phyloP scores from a whole-genome alignment of 2,113 vertebrate genomes.

The Riparia riparia region DNA sequence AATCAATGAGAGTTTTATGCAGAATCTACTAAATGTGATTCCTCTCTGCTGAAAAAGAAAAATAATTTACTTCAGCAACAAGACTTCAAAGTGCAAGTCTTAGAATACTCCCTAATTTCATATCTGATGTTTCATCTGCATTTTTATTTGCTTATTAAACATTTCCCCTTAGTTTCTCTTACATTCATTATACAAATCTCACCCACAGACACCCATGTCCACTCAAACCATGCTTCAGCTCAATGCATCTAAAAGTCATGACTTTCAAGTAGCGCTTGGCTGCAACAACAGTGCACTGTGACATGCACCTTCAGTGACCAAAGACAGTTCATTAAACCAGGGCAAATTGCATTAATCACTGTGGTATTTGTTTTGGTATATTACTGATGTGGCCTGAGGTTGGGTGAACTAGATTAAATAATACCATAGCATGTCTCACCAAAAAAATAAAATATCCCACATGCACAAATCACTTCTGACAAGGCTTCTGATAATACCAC shows the following conservation, averaged over 20 bases:
- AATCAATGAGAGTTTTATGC: neutral
- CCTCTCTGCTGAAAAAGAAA: neutral
- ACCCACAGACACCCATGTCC: neutral
- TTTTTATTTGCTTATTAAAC: neutral
- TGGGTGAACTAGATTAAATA: neutral
- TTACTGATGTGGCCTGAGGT: neutral
- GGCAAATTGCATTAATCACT: neutral
- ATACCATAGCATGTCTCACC: neutral
- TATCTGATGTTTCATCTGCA: neutral
- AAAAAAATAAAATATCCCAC: neutral
- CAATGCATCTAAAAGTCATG: rapidly evolving
- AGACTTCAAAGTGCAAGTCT: neutral
- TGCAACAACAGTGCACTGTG: neutral
- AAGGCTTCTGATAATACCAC: neutral
- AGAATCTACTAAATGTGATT: neutral
- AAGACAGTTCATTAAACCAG: neutral
- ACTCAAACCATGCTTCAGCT: neutral
- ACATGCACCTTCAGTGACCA: neutral
- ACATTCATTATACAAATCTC: neutral
- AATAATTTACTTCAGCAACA: neutral
- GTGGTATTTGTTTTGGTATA: neutral
- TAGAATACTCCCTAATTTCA: neutral
- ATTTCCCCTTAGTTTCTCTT: neutral
- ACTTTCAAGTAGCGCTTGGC: neutral
- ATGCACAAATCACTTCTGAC: neutral